phyloP scores from a whole-genome alignment of 2,113 vertebrate genomes.

The Ciconia stormi region DNA sequence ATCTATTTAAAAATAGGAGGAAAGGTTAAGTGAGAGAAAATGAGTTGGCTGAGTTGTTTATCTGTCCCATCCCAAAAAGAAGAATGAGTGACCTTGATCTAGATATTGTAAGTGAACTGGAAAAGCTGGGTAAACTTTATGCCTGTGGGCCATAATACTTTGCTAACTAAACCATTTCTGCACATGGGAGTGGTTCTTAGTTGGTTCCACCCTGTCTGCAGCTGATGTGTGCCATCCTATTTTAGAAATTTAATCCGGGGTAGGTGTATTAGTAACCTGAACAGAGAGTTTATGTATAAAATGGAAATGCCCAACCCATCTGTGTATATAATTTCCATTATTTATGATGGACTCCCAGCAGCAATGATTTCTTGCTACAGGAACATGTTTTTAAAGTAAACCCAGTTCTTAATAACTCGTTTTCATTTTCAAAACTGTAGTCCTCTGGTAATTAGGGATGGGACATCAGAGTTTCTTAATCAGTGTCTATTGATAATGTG shows the following conservation, averaged over 20 bases:
- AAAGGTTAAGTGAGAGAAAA: background rate
- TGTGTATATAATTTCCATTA: background rate
- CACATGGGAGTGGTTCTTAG: background rate
- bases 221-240: background rate
- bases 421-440: background rate
- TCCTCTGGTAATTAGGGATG: background rate
- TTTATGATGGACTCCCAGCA: background rate
- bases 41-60: background rate
- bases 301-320: background rate
- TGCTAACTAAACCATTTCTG: slow-evolving; percentile 6
- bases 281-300: background rate
- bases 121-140: background rate
- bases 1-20: background rate
- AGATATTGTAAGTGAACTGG: background rate
- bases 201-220: slow-evolving; percentile 30
- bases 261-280: slow-evolving; percentile 1
- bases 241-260: slow-evolving; percentile 36
- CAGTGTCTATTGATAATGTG: background rate
- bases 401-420: background rate
- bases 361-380: background rate
- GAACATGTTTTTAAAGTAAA: background rate
- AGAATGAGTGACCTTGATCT: background rate
- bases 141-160: background rate
- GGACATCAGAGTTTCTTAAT: background rate
- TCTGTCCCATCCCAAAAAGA: background rate